Evolutionary conservation across 2,888 invertebrate genomes (phyloP).

Genomic region (Temnothorax rugatulus): DNA sequence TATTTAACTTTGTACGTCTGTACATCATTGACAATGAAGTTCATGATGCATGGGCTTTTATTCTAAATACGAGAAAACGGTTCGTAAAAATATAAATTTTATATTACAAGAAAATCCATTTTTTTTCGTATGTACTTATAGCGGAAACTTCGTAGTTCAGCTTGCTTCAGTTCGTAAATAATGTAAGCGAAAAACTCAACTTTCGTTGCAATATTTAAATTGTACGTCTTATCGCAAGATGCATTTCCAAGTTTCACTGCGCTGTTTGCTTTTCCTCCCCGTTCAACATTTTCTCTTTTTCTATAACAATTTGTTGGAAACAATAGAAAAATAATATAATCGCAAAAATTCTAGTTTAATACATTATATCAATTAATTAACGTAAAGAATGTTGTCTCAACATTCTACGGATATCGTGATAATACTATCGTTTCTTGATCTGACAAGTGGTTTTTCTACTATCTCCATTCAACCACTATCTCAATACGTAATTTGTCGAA

Average conservation of each 20-base stretch:
- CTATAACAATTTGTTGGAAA: not conserved
- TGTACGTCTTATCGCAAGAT: constrained; percentile 34
- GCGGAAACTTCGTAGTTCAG: constrained; percentile 35
- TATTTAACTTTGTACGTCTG: not conserved
- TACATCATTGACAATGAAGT: not conserved
- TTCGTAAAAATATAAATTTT: constrained; percentile 27
- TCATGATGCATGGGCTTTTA: not conserved
- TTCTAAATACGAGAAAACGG: constrained; percentile 1
- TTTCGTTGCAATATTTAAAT: constrained; percentile 49
- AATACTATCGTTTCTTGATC: not conserved
- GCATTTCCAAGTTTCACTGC: constrained; percentile 53
- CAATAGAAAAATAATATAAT: not conserved
- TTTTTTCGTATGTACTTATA: constrained; percentile 22
- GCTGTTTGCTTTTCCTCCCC: constrained; percentile 9
- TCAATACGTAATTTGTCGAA: not conserved
- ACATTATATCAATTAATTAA: not conserved
- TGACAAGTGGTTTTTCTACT: not conserved
- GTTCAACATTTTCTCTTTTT: not conserved
- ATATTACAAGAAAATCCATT: constrained; percentile 4
- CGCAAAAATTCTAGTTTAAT: not conserved
- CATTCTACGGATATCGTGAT: not conserved
- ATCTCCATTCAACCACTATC: not conserved
- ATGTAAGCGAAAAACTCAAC: constrained; percentile 50
- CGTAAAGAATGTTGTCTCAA: not conserved
- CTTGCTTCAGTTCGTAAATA: constrained; percentile 41